phyloP scores from a whole-genome alignment of 2,888 invertebrate species.

The Eupeodes latifasciatus region DNA sequence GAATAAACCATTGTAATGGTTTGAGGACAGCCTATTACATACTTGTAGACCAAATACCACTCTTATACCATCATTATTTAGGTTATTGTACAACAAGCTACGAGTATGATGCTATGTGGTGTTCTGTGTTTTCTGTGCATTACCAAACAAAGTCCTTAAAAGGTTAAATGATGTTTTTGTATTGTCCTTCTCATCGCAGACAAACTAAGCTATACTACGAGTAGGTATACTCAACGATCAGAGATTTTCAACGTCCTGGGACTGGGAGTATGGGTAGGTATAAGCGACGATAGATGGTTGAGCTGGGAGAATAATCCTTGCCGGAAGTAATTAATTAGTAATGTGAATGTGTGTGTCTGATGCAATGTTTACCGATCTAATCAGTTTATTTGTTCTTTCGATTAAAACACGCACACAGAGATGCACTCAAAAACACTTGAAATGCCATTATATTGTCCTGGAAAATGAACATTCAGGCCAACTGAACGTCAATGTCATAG shows the following conservation, averaged over 20 bases:
- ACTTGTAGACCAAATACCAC: background rate
- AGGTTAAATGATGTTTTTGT: conserved; percentile 36
- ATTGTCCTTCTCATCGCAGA: conserved; percentile 22
- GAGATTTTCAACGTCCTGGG: background rate
- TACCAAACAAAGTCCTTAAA: conserved; percentile 6
- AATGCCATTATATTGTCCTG: conserved; percentile 47
- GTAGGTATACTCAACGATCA: conserved; percentile 20
- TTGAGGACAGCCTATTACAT: background rate
- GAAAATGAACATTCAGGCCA: conserved; percentile 34
- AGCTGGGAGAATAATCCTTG: conserved; percentile 49
- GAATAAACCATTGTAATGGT: background rate
- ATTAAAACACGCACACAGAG: conserved; percentile 43
- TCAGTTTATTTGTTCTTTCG: conserved; percentile 55
- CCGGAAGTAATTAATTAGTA: conserved; percentile 74
- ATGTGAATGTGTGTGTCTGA: conserved; percentile 9
- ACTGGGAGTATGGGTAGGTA: too few species aligned
- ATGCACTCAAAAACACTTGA: conserved; percentile 6
- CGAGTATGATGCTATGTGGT: background rate
- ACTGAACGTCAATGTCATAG: conserved; percentile 46
- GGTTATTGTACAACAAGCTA: background rate
- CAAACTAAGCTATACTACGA: conserved; percentile 1
- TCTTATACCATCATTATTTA: conserved; percentile 44
- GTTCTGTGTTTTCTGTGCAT: background rate
- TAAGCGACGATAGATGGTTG: background rate
- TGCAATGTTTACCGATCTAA: conserved; percentile 53